Base-by-base conservation (phyloP, 2,797 vertebrate species). In the Sebastes steindachneri region DNA sequence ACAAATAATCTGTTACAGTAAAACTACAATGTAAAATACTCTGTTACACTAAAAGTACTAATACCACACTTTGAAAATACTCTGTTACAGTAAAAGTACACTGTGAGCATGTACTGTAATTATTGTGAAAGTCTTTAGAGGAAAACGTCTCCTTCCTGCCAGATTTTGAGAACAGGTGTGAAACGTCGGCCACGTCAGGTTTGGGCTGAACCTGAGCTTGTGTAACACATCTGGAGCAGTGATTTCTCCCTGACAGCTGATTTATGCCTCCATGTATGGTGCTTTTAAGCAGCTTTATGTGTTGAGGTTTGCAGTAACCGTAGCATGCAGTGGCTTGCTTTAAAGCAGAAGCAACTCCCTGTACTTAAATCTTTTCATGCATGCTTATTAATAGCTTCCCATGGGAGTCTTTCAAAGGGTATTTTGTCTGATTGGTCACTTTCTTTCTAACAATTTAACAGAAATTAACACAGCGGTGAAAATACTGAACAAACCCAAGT, bases 201-300 rank as follows among this genome's bases (percentile, higher is more conserved):
- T 77, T 9, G 33, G 48, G 28, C 77, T 55, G 77, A 80, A 31
- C 55, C 65, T 15, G 0, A 1, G 73, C 69, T 80, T 51, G 72
- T 74, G 81, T 14, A 71, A 35, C 73, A 53, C 85, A 79, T 72
- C 87, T 85, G 80, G 74, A 79, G 21, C 71, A 1, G 15, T 79
- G 69, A 88, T 80, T 71, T 79, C 66, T 71, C 80, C 35, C 65
- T 81, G 81, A 74, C 84, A 54, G 83, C 67, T 91, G 84, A 92
- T 88, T 91, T 84, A 87, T 79, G 82, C 53, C 60, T 53, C 9
- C 0, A 5, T 12, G 76, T 83, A 68, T 53, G 78, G 79, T 58
- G 60, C 75, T 26, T 73, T 53, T 7, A 12, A 70, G 80, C 54
- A 45, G 79, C 62, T 75, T 67, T 15, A 28, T 67, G 60, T 3